Percentiles rank a stretch among this genome's conserved stretches.
Conservation (phyloP, 2,797 vertebrate species). For the Potorous gilbertii region DNA sequence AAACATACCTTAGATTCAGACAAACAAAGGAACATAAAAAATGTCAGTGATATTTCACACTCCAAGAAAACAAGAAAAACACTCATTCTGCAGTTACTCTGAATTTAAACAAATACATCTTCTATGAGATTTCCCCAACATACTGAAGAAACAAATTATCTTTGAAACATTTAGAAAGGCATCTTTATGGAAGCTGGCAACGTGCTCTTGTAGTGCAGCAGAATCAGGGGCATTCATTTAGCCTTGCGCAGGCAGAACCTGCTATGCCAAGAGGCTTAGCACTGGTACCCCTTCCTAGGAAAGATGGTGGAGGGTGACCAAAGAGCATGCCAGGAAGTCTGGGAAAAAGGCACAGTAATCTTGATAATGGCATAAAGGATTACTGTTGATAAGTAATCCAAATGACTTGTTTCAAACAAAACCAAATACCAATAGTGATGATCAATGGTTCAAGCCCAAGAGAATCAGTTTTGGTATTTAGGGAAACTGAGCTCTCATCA, state of each 20-base stretch:
- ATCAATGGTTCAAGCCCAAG: not conserved
- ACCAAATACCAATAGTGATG: not conserved
- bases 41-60: not conserved
- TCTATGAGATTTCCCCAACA: slow-evolving; percentile 42
- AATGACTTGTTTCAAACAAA: not conserved
- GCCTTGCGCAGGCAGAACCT: not conserved
- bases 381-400: not conserved
- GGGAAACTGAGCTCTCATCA: not conserved
- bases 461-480: not conserved
- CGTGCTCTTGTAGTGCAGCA: not conserved
- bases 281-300: not conserved
- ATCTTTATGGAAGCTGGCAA: slow-evolving; percentile 19
- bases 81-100: slow-evolving; percentile 10
- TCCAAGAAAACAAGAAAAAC: not conserved
- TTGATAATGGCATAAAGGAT: not conserved
- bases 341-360: not conserved
- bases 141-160: slow-evolving; percentile 32
- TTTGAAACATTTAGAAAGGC: slow-evolving; percentile 30
- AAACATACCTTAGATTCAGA: slow-evolving; percentile 24
- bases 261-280: not conserved
- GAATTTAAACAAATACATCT: slow-evolving; percentile 1
- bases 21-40: slow-evolving; percentile 42
- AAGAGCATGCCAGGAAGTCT: not conserved
- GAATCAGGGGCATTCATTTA: not conserved
- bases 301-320: not conserved